Conservation (phyloP, 2,888 invertebrate genomes). For the Terebella lapidaria region DNA sequence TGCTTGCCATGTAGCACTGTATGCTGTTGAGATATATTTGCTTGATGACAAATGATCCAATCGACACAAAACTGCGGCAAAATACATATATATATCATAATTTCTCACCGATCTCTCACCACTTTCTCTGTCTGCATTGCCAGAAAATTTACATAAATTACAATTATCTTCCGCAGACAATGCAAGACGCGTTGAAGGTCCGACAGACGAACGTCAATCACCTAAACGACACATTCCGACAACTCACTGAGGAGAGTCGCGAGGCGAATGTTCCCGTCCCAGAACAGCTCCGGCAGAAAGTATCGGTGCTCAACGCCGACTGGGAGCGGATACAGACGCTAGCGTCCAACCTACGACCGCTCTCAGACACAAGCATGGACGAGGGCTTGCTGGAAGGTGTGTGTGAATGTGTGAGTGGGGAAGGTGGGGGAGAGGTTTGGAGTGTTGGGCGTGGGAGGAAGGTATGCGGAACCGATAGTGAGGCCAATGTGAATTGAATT, state of each 20-base stretch:
- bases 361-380: conserved; percentile 30
- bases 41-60: too few species aligned
- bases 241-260: conserved; percentile 29
- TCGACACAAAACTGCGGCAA: too few species aligned
- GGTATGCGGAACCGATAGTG: too few species aligned
- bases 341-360: conserved; percentile 30
- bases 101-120: too few species aligned
- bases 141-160: too few species aligned
- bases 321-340: conserved; percentile 37
- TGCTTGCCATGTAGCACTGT: too few species aligned
- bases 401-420: neutral
- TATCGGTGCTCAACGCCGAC: conserved; percentile 39
- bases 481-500: too few species aligned
- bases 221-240: conserved; percentile 32
- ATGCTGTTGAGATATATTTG: too few species aligned
- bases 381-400: conserved; percentile 18
- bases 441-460: too few species aligned
- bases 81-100: too few species aligned
- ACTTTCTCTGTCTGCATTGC: too few species aligned
- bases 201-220: conserved; percentile 35
- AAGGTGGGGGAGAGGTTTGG: too few species aligned
- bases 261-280: conserved; percentile 31
- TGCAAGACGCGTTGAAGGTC: conserved; percentile 36
- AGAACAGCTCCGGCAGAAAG: conserved; percentile 32
- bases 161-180: conserved; percentile 14